These are phyloP conservation scores for Orthosia cruda DNA, from an alignment of 2,888 invertebrate species.

Conservation along the genomic window DNA sequence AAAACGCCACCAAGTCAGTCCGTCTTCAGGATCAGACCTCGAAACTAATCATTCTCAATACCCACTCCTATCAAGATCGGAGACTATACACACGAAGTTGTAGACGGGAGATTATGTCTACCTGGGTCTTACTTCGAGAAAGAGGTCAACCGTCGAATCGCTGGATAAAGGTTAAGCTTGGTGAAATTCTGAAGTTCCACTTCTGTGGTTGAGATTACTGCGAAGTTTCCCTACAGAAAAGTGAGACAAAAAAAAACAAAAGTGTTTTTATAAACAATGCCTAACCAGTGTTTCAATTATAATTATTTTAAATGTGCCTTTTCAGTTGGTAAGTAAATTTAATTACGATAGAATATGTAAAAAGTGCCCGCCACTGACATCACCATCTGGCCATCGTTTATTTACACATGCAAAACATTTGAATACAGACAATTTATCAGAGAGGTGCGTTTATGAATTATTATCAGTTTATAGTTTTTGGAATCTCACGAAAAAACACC, in stretches of 20 bases:
- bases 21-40: too few species aligned
- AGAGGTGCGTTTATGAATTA: background rate
- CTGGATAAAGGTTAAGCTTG: background rate
- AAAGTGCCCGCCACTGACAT: too few species aligned
- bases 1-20: too few species aligned
- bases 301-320: background rate
- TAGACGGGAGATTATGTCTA: too few species aligned
- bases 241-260: too few species aligned
- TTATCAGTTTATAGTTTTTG: background rate
- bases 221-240: background rate
- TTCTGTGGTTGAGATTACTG: background rate
- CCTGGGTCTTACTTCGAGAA: too few species aligned
- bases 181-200: background rate
- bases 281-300: background rate
- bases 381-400: background rate
- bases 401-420: conserved; percentile 23
- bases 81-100: too few species aligned
- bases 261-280: too few species aligned
- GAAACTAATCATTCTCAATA: too few species aligned
- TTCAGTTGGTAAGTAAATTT: conserved; percentile 2
- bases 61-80: too few species aligned
- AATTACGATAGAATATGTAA: conserved; percentile 23
- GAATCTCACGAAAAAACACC: background rate
- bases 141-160: too few species aligned
- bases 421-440: background rate